A percentile compares a stretch with the other conserved stretches of the same genome.
Conservation (phyloP, 1,140 invertebrate species). For the Leptinotarsa undecemlineata region DNA sequence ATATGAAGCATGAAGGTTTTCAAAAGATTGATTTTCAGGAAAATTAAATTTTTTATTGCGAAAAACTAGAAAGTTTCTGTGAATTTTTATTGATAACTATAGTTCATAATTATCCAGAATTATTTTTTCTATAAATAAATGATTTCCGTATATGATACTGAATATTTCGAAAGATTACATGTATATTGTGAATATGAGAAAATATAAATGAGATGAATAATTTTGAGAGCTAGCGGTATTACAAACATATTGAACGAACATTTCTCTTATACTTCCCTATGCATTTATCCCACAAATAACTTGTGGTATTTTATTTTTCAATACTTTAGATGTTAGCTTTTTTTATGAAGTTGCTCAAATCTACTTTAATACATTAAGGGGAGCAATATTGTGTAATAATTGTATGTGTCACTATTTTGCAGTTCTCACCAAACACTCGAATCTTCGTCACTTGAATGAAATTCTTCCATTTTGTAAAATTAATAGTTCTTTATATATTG, state of each 20-base stretch:
- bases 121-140: no score
- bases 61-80: no score
- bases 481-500: slow-evolving; percentile 22
- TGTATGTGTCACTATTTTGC: slow-evolving; percentile 30
- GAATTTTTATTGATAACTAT: no score
- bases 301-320: background rate
- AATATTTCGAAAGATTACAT: no score
- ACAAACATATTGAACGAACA: background rate
- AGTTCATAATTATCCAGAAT: no score
- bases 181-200: no score
- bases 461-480: slow-evolving; percentile 39
- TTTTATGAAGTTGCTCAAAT: slow-evolving; percentile 34
- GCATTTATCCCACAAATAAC: background rate
- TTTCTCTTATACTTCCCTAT: background rate
- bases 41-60: no score
- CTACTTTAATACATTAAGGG: slow-evolving; percentile 28
- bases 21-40: no score
- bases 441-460: slow-evolving; percentile 26
- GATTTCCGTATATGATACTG: no score
- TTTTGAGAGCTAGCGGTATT: background rate
- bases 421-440: slow-evolving; percentile 25
- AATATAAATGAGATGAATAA: background rate
- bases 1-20: no score
- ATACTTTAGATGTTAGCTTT: background rate
- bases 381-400: slow-evolving; percentile 34